Conservation (phyloP, 2,113 vertebrate species). For the Argyrosomus japonicus region DNA sequence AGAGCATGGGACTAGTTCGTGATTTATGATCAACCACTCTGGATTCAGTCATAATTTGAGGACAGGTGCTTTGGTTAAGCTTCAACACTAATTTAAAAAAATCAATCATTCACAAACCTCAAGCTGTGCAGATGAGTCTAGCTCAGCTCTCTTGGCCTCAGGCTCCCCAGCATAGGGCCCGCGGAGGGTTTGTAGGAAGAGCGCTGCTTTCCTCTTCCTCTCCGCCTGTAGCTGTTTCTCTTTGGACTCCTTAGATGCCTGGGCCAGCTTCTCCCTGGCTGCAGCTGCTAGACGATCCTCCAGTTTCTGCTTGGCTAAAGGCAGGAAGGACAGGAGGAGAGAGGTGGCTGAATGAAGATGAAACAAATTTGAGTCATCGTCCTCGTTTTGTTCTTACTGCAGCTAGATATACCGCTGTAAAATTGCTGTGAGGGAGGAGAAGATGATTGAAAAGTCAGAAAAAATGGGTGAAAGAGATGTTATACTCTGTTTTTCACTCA, state of each 20-base stretch:
- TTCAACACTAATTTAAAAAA: not conserved
- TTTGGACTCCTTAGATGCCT: conserved; percentile 98
- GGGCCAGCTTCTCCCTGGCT: conserved; percentile 96
- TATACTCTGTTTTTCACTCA: not conserved
- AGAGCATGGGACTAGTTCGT: not conserved
- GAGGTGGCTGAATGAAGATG: conserved; percentile 33
- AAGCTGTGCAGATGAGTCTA: conserved; percentile 79
- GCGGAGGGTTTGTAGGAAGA: conserved; percentile 94
- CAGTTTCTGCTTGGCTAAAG: conserved; percentile 94
- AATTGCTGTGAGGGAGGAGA: not conserved
- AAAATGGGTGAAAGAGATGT: not conserved
- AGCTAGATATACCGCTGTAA: not conserved
- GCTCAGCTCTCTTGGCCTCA: conserved; percentile 86
- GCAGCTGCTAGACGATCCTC: conserved; percentile 98
- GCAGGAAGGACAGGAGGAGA: conserved; percentile 37
- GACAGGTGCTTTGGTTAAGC: not conserved
- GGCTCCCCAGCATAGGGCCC: conserved; percentile 86
- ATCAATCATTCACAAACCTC: conserved; percentile 80
- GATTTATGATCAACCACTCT: not conserved
- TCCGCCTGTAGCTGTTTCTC: conserved; percentile 98
- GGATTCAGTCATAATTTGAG: not conserved
- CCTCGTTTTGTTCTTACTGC: conserved; percentile 1
- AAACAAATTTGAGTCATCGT: not conserved
- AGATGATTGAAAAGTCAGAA: not conserved
- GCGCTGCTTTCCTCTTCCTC: conserved; percentile 95